These are phyloP conservation scores for Solea solea DNA, from an alignment of 2,113 vertebrate genomes.

Conservation along the genomic window DNA sequence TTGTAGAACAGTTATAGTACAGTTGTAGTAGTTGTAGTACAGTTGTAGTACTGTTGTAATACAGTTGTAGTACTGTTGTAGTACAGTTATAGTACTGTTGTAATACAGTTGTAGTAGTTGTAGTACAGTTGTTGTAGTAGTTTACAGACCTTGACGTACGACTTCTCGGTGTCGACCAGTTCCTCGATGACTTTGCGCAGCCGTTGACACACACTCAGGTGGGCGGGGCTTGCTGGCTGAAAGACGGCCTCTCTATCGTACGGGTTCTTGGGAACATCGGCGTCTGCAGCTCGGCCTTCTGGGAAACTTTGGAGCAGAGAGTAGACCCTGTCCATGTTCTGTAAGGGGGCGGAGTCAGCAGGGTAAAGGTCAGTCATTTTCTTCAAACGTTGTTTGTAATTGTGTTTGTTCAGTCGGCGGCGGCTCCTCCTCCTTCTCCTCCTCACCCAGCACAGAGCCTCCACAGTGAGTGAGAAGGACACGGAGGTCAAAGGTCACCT, in stretches of 20 bases:
- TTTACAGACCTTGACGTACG: slow-evolving; percentile 90
- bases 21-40: no score
- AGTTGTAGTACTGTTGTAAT: no score
- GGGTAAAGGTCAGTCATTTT: background rate
- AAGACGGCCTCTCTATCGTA: slow-evolving; percentile 65
- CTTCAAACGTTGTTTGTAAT: no score
- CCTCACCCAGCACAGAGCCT: slow-evolving; percentile 71
- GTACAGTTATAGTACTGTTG: no score
- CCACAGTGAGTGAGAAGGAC: slow-evolving; percentile 17
- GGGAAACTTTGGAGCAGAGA: slow-evolving; percentile 80
- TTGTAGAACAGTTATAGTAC: no score
- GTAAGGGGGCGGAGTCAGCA: background rate
- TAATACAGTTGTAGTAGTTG: no score
- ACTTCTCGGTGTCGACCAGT: slow-evolving; percentile 94
- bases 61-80: no score
- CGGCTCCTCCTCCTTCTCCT: slow-evolving; percentile 62
- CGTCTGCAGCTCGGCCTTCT: slow-evolving; percentile 59
- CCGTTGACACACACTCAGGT: slow-evolving; percentile 89
- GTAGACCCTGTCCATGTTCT: slow-evolving; percentile 84
- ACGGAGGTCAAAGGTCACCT: slow-evolving; percentile 39
- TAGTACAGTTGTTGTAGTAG: background rate
- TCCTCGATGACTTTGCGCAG: slow-evolving; percentile 94
- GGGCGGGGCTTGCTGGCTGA: slow-evolving; percentile 81
- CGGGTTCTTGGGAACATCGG: slow-evolving; percentile 72
- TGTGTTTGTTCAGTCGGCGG: background rate